Evolutionary conservation across 2,888 invertebrate species (phyloP).

Genomic region (Perithous albicinctus): DNA sequence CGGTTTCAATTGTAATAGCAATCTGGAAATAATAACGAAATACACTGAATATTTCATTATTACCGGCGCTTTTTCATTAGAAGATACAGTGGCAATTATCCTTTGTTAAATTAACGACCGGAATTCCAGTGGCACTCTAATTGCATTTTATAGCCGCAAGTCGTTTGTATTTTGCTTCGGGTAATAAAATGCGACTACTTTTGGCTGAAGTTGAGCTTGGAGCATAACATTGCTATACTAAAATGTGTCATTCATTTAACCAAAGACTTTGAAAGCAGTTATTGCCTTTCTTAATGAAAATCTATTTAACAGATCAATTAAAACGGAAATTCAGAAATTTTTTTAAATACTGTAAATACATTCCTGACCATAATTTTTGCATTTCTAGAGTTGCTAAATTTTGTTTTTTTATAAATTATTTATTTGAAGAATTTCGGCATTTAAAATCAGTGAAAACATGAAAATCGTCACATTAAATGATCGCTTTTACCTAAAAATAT

Average conservation of each 20-base stretch:
- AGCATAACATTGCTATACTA: neutral
- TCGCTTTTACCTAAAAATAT: no score
- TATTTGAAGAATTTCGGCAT: no score
- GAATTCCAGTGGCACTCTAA: neutral
- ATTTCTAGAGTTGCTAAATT: no score
- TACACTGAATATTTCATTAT: no score
- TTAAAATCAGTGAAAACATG: no score
- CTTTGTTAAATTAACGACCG: slow-evolving; percentile 1
- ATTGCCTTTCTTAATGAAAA: neutral
- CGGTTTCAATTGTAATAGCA: no score
- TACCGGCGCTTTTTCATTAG: neutral
- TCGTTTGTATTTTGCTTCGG: neutral
- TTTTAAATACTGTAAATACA: no score
- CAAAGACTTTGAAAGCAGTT: neutral
- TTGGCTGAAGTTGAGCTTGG: neutral
- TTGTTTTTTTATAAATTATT: no score
- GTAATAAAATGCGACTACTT: neutral
- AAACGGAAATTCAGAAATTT: neutral
- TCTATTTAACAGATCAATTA: neutral
- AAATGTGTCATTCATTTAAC: neutral
- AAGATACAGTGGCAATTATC: neutral
- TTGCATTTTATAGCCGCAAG: neutral
- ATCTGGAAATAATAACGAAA: no score
- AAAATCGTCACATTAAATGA: no score
- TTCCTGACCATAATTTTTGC: no score